Conservation (phyloP, 2,113 vertebrate species). For the Plestiodon gilberti region DNA sequence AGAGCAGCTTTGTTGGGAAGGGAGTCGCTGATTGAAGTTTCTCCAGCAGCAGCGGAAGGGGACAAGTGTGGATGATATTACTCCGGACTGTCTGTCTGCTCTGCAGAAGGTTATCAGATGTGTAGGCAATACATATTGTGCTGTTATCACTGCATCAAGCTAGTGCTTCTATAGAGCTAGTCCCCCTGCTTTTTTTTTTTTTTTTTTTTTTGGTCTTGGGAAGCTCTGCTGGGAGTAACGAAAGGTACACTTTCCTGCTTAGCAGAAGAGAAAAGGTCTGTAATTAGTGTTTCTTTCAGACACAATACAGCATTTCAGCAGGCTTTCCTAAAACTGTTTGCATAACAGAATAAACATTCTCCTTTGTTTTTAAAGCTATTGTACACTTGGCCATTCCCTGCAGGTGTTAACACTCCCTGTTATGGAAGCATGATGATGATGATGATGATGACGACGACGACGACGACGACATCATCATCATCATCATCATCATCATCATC, state of each 20-base stretch:
- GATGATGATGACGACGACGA: no score
- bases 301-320: neutral
- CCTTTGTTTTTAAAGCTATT: neutral
- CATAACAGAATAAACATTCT: conserved; percentile 2
- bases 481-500: no score
- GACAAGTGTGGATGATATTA: neutral
- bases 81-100: no score
- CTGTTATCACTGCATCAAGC: neutral
- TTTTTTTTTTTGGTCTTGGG: conserved; percentile 13
- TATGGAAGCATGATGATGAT: neutral
- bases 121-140: neutral
- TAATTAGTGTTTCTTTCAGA: neutral
- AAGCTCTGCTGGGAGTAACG: neutral
- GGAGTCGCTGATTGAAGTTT: neutral
- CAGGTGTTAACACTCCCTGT: neutral
- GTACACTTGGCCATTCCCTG: neutral
- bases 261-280: neutral
- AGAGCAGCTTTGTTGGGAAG: neutral
- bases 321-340: neutral
- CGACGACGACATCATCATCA: no score
- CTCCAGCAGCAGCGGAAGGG: neutral
- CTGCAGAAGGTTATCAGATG: no score
- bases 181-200: no score
- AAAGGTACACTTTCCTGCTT: neutral
- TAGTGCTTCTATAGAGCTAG: neutral